Evolutionary conservation across 2,888 invertebrate species (phyloP), one percentile per base, ranked within the genome.

Genomic region (Patella ulyssiponensis): DNA sequence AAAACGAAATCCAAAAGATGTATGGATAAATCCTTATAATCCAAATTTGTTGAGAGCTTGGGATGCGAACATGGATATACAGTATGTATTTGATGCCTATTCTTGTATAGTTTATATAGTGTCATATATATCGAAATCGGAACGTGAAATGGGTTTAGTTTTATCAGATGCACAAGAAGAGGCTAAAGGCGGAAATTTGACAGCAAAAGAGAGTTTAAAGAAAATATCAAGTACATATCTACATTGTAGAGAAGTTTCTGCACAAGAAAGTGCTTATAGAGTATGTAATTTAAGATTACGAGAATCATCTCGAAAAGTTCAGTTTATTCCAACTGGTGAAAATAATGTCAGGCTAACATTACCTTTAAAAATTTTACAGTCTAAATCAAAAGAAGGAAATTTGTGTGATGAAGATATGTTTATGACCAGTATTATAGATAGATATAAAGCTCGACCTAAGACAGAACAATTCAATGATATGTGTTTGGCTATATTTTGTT

Each of bases 21-120:
- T 71, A 51, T 33, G 44, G 44, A 71, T 51, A 71, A 17, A 51
- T 12, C 33, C 23, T 12, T 81, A 81, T 73, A 79, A 79, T 75
- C 71, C 64, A 69, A 9, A 74, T 15, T 44, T 82, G 53, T 71
- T 80, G 4, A 56, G 56, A 69, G 76, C 71, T 20, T 80, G 79
- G 75, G 75, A 79, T 27, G 76, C 74, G 7, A 80, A 80, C 44
- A 44, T 44, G 44, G 44, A 44, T 44, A 44, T 44, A 44, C 44
- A 44, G 44, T 9, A 44, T 44, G 76, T 80, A 17, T 69, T 77
- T 27, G 78, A 80, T 71, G 77, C 79, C 14, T 82, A 77, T 71
- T 75, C 77, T 17, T 85, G 85, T 80, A 81, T 83, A 27, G 75
- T 81, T 12, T 85, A 84, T 44, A 84, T 85, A 64, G 79, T 84